Conservation (phyloP, 2,797 vertebrate genomes). For the Pseudocheirus occidentalis region DNA sequence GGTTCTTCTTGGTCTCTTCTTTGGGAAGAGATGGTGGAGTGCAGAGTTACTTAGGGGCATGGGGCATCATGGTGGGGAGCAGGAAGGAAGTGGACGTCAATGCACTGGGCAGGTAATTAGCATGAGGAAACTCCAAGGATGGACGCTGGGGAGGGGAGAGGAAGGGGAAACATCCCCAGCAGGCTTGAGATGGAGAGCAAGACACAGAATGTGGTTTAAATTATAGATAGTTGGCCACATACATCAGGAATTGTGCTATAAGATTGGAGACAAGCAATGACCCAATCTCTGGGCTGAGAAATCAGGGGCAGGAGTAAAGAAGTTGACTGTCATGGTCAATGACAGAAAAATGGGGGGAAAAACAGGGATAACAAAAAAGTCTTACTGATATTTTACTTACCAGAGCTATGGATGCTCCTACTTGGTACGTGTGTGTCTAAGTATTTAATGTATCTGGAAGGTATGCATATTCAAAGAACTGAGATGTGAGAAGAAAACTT, state of each 20-base stretch:
- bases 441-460: slow-evolving; percentile 99
- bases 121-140: not conserved
- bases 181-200: not conserved
- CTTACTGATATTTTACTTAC: not conserved
- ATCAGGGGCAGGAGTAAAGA: slow-evolving; percentile 67
- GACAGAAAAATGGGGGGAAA: not conserved
- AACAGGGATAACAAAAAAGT: not conserved
- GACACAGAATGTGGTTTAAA: not conserved
- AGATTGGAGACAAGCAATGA: not conserved
- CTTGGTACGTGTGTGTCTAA: slow-evolving; percentile 84
- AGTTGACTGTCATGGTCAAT: slow-evolving; percentile 80
- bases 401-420: not conserved
- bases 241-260: not conserved
- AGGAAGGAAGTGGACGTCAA: not conserved
- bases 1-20: not conserved
- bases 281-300: slow-evolving; percentile 10
- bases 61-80: not conserved
- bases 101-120: not conserved
- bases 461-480: slow-evolving; percentile 99
- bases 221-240: not conserved
- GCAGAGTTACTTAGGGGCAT: not conserved
- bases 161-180: not conserved
- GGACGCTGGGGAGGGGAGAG: not conserved
- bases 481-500: slow-evolving; percentile 91
- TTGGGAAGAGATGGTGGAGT: not conserved